Evolutionary conservation across 2,113 vertebrate species (phyloP), one percentile per base, ranked within the genome.

Genomic region (Corydoras sp.): DNA sequence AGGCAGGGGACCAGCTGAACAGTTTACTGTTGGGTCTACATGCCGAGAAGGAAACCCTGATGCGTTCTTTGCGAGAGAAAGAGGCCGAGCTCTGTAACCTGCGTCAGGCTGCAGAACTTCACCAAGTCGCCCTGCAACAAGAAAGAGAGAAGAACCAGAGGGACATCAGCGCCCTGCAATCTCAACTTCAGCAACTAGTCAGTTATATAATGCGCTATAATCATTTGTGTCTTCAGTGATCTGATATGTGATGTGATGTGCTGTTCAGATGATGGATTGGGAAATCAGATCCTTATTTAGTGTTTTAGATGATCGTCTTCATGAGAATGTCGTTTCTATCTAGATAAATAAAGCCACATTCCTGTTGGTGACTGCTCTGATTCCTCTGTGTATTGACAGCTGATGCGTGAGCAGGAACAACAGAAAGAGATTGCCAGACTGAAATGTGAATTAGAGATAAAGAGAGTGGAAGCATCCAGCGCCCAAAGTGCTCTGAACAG

Each of bases 1-100:
- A 96, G 95, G 79, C 60, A 0, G 91, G 89, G 48, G 81, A 24
- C 0, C 89, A 91, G 69, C 81, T 92, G 83, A 88, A 54, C 62
- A 77, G 76, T 1, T 79, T 53, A 14, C 51, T 53, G 51, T 53
- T 14, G 3, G 9, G 51, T 53, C 13, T 53, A 53, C 51, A 53
- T 53, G 51, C 13, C 9, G 51, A 12, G 51, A 14, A 53, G 51
- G 51, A 53, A 53, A 14, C 51, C 58, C 60, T 96, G 72, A 79
- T 76, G 2, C 82, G 0, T 0, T 81, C 86, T 0, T 68, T 77
- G 0, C 81, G 85, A 61, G 85, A 63, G 30, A 83, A 86, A 3
- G 79, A 90, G 14, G 80, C 89, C 0, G 85, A 93, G 76, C 68
- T 91, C 49, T 65, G 58, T 0, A 67, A 80, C 7, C 86, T 96